Percentiles rank a stretch among this genome's conserved stretches.
phyloP scores from a whole-genome alignment of 2,888 invertebrate species.

The Azorinus chamasolen region DNA sequence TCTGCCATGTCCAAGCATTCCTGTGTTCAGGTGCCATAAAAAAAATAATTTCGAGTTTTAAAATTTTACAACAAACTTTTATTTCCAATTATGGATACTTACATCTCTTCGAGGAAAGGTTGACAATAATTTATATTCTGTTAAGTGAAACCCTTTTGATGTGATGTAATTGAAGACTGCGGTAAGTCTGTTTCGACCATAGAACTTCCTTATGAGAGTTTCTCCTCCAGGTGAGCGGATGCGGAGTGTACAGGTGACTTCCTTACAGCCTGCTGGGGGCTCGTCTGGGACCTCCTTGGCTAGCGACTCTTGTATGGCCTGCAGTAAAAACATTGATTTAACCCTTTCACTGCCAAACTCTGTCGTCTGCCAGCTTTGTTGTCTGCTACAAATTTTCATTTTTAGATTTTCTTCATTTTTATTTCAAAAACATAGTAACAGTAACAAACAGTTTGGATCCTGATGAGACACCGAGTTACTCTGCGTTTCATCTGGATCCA shows the following conservation, averaged over 20 bases:
- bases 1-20: too few species aligned
- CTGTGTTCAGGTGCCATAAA: too few species aligned
- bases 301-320: constrained; percentile 86
- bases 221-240: constrained; percentile 93
- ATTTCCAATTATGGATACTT: constrained; percentile 88
- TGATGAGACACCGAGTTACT: too few species aligned
- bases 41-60: too few species aligned
- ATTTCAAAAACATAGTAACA: too few species aligned
- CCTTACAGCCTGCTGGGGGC: constrained; percentile 82
- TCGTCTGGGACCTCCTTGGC: constrained; percentile 86
- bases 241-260: constrained; percentile 88
- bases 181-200: constrained; percentile 88
- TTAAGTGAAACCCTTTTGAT: constrained; percentile 94
- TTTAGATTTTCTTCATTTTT: too few species aligned
- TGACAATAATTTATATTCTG: constrained; percentile 96
- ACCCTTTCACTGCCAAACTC: too few species aligned
- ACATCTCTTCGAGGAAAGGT: constrained; percentile 98
- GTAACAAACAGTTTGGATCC: too few species aligned
- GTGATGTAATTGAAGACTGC: constrained; percentile 95
- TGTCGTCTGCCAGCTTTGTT: too few species aligned
- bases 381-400: too few species aligned
- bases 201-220: constrained; percentile 93
- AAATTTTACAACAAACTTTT: background rate
- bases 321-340: constrained; percentile 8
- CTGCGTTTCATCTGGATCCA: too few species aligned